Base-by-base conservation (phyloP, 2,888 invertebrate genomes). In the Hypomecis atomaria region DNA sequence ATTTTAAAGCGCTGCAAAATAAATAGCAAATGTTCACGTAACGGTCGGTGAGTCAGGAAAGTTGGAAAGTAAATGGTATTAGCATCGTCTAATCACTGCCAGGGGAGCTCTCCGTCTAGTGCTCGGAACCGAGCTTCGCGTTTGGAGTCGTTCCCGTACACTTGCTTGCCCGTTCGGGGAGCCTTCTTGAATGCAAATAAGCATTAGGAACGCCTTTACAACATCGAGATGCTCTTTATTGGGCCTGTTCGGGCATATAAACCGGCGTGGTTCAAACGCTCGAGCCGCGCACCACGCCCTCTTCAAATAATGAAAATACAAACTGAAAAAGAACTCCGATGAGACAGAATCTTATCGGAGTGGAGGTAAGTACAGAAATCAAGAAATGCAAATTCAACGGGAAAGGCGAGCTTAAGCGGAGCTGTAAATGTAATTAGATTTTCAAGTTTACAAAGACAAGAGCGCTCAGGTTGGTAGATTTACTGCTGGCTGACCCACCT, bases 381-480 rank as follows among this genome's bases (percentile, higher is more conserved):
- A 86, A 79, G 82, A 88, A 89, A 90, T 89, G 88, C 88, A 89
- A 90, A 90, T 89, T 83, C 82, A 82, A 83, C 81, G 78, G 84
- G 83, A 87, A 85, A 86, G 82, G 83, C 82, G 85, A 87, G 89
- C 86, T 89, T 87, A 85, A 88, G 85, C 88, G 83, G 84, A 85
- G 85, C 86, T 89, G 90, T 90, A 90, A 91, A 91, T 90, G 91
- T 91, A 92, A 92, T 92, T 91, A 92, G 90, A 91, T 92, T 91
- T 91, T 88, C 88, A 86, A 91, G 89, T 90, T 90, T 90, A 89
- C 90, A 89, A 91, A 91, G 90, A 91, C 90, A 89, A 87, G 89
- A 86, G 85, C 85, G 85, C 88, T 90, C 90, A 90, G 90, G 90
- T 91, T 87, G 86, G 87, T 87, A 90, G 90, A 92, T 92, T 92